A percentile compares a stretch with the other conserved stretches of the same genome.
Evolutionary conservation across 2,797 vertebrate genomes (phyloP).

Genomic region (Lepus townsendii): DNA sequence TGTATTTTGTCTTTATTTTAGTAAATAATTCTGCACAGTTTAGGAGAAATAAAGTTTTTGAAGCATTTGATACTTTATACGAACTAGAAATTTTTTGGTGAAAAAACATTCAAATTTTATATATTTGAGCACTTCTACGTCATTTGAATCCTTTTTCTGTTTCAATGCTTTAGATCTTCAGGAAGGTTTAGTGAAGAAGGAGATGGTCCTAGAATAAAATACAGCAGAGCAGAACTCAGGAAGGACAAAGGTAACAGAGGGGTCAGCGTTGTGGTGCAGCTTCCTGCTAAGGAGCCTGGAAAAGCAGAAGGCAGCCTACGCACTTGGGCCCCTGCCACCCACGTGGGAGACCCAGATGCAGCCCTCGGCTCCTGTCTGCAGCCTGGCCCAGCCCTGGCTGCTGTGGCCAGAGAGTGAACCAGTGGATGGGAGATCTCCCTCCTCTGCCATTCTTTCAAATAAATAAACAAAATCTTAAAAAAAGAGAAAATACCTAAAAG

Average conservation of each 20-base stretch:
- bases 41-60: background rate
- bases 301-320: too few species aligned
- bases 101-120: slow-evolving; percentile 1
- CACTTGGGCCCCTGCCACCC: too few species aligned
- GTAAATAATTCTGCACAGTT: background rate
- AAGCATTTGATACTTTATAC: background rate
- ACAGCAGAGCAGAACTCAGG: background rate
- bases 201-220: slow-evolving; percentile 5
- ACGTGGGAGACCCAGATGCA: too few species aligned
- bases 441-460: too few species aligned
- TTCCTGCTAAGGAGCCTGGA: too few species aligned
- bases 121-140: background rate
- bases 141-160: background rate
- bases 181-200: background rate
- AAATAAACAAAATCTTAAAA: background rate
- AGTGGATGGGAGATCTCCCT: too few species aligned
- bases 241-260: background rate
- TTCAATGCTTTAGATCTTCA: background rate
- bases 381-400: too few species aligned
- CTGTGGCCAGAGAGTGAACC: too few species aligned
- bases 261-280: too few species aligned
- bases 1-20: slow-evolving; percentile 29
- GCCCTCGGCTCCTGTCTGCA: too few species aligned
- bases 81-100: background rate
- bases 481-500: slow-evolving; percentile 8